phyloP scores from a whole-genome alignment of 2,113 vertebrate genomes.

The Taurulus bubalis region DNA sequence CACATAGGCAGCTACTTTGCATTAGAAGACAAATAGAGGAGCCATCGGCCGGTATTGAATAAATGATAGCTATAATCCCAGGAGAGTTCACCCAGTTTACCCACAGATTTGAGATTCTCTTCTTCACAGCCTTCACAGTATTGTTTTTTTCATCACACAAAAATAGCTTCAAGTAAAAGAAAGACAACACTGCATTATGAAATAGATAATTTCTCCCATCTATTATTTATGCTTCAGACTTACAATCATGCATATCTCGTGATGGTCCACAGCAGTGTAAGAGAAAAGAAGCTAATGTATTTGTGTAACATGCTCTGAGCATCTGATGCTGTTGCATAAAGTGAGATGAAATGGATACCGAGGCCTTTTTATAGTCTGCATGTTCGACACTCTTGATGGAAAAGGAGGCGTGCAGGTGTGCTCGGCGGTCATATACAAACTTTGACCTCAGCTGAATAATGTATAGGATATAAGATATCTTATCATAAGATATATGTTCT shows the following conservation, averaged over 20 bases:
- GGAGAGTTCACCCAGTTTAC: conserved; percentile 56
- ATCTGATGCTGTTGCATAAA: conserved; percentile 30
- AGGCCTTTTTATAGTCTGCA: conserved; percentile 36
- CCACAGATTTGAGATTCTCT: conserved; percentile 31
- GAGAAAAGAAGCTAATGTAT: conserved; percentile 37
- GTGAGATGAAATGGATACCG: conserved; percentile 48
- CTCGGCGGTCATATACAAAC: conserved; percentile 18
- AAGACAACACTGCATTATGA: conserved; percentile 64
- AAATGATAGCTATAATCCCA: conserved; percentile 66
- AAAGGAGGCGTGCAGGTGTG: neutral
- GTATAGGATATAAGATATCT: neutral
- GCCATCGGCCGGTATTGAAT: conserved; percentile 53
- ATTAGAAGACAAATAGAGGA: conserved; percentile 65
- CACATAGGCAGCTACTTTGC: conserved; percentile 64
- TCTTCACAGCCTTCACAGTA: conserved; percentile 4
- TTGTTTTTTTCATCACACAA: conserved; percentile 29
- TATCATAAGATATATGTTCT: neutral
- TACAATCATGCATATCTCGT: conserved; percentile 46
- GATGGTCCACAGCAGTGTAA: conserved; percentile 36
- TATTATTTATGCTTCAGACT: conserved; percentile 65
- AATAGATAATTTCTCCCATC: conserved; percentile 66
- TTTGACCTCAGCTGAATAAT: conserved; percentile 31
- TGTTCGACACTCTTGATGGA: conserved; percentile 28
- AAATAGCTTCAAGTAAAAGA: conserved; percentile 71
- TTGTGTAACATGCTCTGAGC: conserved; percentile 43